Evolutionary conservation across 2,888 invertebrate genomes (phyloP).

Genomic region (Dugesia japonica): DNA sequence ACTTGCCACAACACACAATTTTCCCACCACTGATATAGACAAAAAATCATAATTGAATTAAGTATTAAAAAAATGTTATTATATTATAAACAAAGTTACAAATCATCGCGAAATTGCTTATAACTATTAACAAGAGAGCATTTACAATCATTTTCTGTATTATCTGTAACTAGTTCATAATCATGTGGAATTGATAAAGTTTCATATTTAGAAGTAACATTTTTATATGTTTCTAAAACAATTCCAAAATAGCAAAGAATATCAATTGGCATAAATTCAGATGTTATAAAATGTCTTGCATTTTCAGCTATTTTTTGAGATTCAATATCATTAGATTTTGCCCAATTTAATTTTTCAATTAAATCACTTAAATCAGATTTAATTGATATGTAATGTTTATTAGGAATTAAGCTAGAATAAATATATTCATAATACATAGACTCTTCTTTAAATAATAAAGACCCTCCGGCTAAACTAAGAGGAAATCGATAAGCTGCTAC

Average conservation of each 20-base stretch:
- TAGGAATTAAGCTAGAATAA: slow-evolving; percentile 51
- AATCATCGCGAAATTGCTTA: too few species aligned
- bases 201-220: not conserved
- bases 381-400: not conserved
- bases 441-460: slow-evolving; percentile 73
- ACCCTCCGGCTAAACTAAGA: slow-evolving; percentile 70
- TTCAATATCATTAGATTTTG: not conserved
- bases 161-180: not conserved
- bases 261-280: not conserved
- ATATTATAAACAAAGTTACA: too few species aligned
- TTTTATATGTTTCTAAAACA: not conserved
- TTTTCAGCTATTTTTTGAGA: not conserved
- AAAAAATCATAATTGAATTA: too few species aligned
- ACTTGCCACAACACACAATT: too few species aligned
- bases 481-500: slow-evolving; percentile 87
- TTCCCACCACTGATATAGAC: too few species aligned
- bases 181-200: not conserved
- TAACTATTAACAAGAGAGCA: not conserved
- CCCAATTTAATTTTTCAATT: not conserved
- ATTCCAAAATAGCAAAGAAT: not conserved
- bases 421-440: slow-evolving; percentile 88
- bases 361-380: not conserved
- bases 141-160: not conserved
- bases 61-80: too few species aligned
- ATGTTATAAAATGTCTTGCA: not conserved